Evolutionary conservation across 2,797 vertebrate species (phyloP).

Genomic region (Poeciliopsis paucimaculata): DNA sequence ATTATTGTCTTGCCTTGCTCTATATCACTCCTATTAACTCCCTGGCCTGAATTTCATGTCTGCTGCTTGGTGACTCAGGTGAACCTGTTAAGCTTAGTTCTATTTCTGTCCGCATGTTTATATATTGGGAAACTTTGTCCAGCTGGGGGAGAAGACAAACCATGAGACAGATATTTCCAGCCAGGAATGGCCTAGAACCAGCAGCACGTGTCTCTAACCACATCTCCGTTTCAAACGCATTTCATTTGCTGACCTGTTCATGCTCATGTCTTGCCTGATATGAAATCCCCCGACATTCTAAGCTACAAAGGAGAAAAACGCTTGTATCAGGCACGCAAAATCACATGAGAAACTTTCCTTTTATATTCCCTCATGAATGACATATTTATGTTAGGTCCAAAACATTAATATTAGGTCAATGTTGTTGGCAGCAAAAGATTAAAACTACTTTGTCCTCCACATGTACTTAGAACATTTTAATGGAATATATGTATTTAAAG

Average conservation of each 20-base stretch:
- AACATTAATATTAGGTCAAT: slow-evolving; percentile 48
- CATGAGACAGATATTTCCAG: slow-evolving; percentile 42
- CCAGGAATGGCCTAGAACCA: slow-evolving; percentile 59
- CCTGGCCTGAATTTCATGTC: slow-evolving; percentile 79
- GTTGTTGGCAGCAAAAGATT: slow-evolving; percentile 50
- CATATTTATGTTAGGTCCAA: slow-evolving; percentile 50
- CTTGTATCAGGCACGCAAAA: slow-evolving; percentile 25
- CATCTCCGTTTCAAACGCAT: slow-evolving; percentile 49
- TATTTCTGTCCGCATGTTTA: slow-evolving; percentile 78
- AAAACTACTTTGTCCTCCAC: slow-evolving; percentile 47
- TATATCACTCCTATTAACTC: slow-evolving; percentile 70
- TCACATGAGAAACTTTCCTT: slow-evolving; percentile 38
- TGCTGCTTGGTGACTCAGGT: slow-evolving; percentile 72
- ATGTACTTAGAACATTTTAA: slow-evolving; percentile 60
- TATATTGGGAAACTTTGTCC: slow-evolving; percentile 68
- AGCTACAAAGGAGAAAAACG: slow-evolving; percentile 39
- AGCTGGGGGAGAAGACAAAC: slow-evolving; percentile 62
- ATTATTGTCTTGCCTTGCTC: slow-evolving; percentile 76
- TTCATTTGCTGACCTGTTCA: slow-evolving; percentile 50
- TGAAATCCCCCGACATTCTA: slow-evolving; percentile 33
- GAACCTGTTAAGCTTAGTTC: slow-evolving; percentile 75
- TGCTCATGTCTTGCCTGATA: slow-evolving; percentile 32
- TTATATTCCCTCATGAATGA: slow-evolving; percentile 37
- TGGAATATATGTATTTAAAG: slow-evolving; percentile 55
- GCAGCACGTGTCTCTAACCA: slow-evolving; percentile 48